Percentiles rank a stretch among this genome's conserved stretches.
These are phyloP conservation scores for Zoanthus solanderi DNA, from an alignment of 92 coral and sea anemone genomes.

Conservation along the genomic window DNA sequence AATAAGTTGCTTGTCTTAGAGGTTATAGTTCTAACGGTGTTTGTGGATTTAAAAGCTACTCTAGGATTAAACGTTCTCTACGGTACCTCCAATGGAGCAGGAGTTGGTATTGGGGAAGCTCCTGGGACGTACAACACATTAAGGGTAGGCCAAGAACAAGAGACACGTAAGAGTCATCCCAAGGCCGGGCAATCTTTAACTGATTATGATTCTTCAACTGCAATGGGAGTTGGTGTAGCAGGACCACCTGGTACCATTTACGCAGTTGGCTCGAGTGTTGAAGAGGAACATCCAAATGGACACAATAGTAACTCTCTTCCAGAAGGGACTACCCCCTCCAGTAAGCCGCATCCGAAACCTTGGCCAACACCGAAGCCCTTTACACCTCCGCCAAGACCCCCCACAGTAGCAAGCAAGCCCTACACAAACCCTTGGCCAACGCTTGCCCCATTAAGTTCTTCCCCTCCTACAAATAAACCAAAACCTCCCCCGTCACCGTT, in stretches of 20 bases:
- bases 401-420: neutral
- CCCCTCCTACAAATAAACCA: neutral
- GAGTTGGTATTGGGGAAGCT: neutral
- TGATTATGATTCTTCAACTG: slow-evolving; percentile 32
- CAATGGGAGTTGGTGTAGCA: slow-evolving; percentile 60
- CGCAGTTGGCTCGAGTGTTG: slow-evolving; percentile 65
- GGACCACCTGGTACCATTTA: slow-evolving; percentile 72
- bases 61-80: neutral
- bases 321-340: neutral
- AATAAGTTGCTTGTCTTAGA: neutral
- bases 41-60: slow-evolving; percentile 6
- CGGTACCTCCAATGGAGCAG: slow-evolving; percentile 4
- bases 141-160: slow-evolving; percentile 7
- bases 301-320: neutral
- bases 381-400: too few relatives aligned
- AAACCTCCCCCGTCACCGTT: neutral
- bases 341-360: neutral
- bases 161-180: neutral
- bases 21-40: neutral
- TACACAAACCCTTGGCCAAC: neutral
- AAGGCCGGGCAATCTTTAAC: neutral
- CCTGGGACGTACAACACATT: slow-evolving; percentile 24
- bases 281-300: slow-evolving; percentile 37
- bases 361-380: neutral
- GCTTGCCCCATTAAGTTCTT: neutral